Percentiles rank a stretch among this genome's conserved stretches.
Evolutionary conservation across 2,113 vertebrate species (phyloP).

Genomic region (Barbus barbus): DNA sequence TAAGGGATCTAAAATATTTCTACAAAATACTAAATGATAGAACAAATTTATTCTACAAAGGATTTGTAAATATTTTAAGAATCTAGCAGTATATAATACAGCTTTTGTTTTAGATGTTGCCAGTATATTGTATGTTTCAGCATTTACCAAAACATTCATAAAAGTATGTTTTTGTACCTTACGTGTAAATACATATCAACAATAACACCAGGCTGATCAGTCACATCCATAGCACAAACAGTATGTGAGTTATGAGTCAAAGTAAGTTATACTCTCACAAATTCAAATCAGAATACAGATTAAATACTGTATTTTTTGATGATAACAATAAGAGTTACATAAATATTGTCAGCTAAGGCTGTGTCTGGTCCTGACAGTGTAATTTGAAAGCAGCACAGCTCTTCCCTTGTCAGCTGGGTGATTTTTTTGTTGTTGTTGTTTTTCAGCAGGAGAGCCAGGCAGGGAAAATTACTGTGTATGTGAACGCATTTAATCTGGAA

Average conservation of each 20-base stretch:
- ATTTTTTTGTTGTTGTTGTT: too few relatives aligned
- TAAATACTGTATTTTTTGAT: background rate
- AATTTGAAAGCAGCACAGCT: background rate
- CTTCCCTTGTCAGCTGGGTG: background rate
- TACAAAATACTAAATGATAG: too few relatives aligned
- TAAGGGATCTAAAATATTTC: too few relatives aligned
- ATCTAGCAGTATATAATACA: too few relatives aligned
- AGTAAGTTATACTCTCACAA: background rate
- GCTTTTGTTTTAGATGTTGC: too few relatives aligned
- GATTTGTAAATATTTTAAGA: too few relatives aligned
- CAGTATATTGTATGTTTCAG: too few relatives aligned
- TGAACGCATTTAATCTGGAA: slow-evolving; percentile 53
- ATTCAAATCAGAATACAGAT: background rate
- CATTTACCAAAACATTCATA: too few relatives aligned
- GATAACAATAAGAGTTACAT: slow-evolving; percentile 5
- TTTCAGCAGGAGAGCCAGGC: slow-evolving; percentile 15
- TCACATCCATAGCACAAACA: slow-evolving; percentile 7
- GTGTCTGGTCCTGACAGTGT: slow-evolving; percentile 1
- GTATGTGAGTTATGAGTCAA: background rate
- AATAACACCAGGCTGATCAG: background rate
- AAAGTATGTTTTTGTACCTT: background rate
- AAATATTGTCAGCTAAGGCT: background rate
- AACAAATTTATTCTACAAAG: too few relatives aligned
- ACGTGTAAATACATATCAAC: too few relatives aligned
- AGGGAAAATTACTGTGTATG: slow-evolving; percentile 54